Conservation (phyloP, 2,888 invertebrate species). For the Agrenia bidenticulata region DNA sequence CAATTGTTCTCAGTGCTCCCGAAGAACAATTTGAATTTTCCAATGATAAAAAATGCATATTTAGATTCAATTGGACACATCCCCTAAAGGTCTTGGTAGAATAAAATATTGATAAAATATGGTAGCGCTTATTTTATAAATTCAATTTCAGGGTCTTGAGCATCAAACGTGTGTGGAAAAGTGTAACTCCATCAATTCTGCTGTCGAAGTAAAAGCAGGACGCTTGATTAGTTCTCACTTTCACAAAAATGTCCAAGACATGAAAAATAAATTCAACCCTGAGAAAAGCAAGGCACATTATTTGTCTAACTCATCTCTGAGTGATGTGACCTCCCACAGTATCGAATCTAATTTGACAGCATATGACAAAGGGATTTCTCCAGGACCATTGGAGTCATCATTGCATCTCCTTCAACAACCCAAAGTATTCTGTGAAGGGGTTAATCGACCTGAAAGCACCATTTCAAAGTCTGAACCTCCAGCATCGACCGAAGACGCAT, state of each 20-base stretch:
- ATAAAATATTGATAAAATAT: too few species aligned
- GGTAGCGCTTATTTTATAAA: too few species aligned
- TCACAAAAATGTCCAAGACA: neutral
- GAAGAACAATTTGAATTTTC: too few species aligned
- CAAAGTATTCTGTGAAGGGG: constrained; percentile 45
- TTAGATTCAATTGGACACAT: too few species aligned
- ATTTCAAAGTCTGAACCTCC: neutral
- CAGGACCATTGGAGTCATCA: neutral
- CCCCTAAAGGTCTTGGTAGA: too few species aligned
- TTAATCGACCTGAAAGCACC: constrained; percentile 7
- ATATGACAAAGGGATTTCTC: neutral
- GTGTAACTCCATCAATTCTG: constrained; percentile 17
- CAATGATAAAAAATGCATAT: too few species aligned
- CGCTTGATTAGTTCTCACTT: too few species aligned
- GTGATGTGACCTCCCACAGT: neutral
- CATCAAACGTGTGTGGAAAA: neutral
- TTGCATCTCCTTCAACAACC: constrained; percentile 18
- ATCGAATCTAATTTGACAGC: neutral
- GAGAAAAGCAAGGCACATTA: too few species aligned
- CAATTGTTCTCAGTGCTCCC: too few species aligned
- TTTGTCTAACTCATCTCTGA: too few species aligned
- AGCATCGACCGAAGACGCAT: neutral
- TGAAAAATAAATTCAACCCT: too few species aligned
- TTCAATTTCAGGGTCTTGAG: neutral
- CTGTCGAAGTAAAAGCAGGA: neutral